Percentiles rank a stretch among this genome's conserved stretches.
phyloP scores from a whole-genome alignment of 2,888 invertebrate species.

The Rotaria macrura region DNA sequence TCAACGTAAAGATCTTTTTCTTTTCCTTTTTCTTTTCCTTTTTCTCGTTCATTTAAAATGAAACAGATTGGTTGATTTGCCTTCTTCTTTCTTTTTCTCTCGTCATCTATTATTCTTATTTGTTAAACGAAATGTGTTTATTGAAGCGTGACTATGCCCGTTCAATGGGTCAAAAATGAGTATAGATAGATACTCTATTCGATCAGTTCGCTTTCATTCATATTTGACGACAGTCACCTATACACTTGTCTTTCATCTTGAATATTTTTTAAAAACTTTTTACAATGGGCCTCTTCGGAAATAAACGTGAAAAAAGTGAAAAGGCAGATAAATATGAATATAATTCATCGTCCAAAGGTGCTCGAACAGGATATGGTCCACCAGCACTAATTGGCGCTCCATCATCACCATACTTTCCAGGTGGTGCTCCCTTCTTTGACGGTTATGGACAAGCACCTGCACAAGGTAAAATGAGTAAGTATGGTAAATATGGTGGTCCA shows the following conservation, averaged over 20 bases:
- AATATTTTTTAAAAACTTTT: neutral
- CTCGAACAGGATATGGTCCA: neutral
- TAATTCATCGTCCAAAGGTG: neutral
- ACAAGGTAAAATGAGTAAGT: neutral
- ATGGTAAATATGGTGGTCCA: neutral
- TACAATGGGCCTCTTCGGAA: neutral
- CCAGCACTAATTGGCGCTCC: neutral
- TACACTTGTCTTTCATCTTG: neutral
- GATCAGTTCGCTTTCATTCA: constrained; percentile 3
- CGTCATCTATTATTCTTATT: neutral
- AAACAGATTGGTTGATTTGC: neutral
- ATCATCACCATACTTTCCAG: neutral
- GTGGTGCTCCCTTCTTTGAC: neutral
- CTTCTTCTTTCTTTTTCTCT: neutral
- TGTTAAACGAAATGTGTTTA: neutral
- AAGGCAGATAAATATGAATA: constrained; percentile 1
- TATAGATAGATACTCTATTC: neutral
- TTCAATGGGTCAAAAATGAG: neutral
- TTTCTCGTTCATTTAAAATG: neutral
- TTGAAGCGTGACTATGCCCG: neutral
- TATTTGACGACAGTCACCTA: constrained; percentile 1
- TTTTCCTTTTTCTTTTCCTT: neutral
- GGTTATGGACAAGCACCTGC: neutral
- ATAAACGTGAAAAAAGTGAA: constrained; percentile 10
- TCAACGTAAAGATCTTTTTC: neutral